phyloP scores from a whole-genome alignment of 2,797 vertebrate genomes.

The Xenentodon cancila region DNA sequence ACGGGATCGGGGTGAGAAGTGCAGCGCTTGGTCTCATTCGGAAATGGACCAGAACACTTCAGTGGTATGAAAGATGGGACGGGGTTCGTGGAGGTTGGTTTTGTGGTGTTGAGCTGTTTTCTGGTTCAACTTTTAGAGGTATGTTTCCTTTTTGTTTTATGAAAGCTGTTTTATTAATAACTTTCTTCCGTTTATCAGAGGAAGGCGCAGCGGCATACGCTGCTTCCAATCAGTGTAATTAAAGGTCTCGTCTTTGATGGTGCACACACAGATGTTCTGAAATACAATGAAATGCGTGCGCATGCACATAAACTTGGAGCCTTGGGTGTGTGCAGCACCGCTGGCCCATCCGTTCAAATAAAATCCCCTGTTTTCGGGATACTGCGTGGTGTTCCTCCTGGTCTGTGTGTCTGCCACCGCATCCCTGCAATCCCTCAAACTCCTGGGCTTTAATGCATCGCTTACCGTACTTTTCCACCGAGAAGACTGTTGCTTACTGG shows the following conservation, averaged over 20 bases:
- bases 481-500: constrained; percentile 74
- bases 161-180: constrained; percentile 48
- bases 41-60: constrained; percentile 30
- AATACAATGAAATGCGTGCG: constrained; percentile 15
- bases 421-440: constrained; percentile 72
- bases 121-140: constrained; percentile 55
- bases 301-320: not conserved
- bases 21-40: constrained; percentile 20
- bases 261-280: constrained; percentile 14
- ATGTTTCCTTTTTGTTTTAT: constrained; percentile 67
- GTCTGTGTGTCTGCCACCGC: constrained; percentile 44
- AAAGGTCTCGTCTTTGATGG: constrained; percentile 59
- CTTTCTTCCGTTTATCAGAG: constrained; percentile 48
- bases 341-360: constrained; percentile 29
- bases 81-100: not conserved
- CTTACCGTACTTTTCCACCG: constrained; percentile 76
- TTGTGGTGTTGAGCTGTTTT: constrained; percentile 45
- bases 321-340: constrained; percentile 5
- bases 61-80: not conserved
- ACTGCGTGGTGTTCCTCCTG: constrained; percentile 38
- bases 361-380: constrained; percentile 43
- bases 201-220: constrained; percentile 46
- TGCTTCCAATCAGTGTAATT: constrained; percentile 61
- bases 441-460: constrained; percentile 62
- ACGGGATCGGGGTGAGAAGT: constrained; percentile 30